These are phyloP conservation scores for Cyaniris semiargus DNA, from an alignment of 2,888 invertebrate genomes.

Conservation along the genomic window DNA sequence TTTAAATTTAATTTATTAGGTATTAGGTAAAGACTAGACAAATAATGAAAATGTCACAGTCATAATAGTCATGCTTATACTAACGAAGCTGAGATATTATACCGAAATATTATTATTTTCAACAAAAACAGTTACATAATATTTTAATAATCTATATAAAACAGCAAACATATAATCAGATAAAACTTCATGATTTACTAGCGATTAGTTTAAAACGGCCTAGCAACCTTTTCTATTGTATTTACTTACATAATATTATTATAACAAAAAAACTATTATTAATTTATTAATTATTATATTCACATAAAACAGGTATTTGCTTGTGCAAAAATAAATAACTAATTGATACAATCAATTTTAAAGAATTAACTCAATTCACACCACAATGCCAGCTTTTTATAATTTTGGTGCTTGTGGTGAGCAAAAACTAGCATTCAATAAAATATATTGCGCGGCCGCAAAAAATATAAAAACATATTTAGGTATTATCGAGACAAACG, in stretches of 20 bases:
- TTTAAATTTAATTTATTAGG: not conserved
- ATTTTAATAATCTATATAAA: not conserved
- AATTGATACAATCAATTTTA: not conserved
- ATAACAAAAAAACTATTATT: too few species aligned
- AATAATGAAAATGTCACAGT: too few species aligned
- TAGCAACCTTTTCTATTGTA: not conserved
- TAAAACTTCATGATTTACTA: not conserved
- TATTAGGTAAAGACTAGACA: not conserved
- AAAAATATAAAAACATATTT: constrained; percentile 1
- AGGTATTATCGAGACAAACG: not conserved
- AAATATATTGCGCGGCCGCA: not conserved
- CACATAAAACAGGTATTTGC: not conserved
- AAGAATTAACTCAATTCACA: not conserved
- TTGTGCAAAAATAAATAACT: not conserved
- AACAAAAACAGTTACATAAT: too few species aligned
- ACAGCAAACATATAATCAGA: not conserved
- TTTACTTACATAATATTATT: too few species aligned
- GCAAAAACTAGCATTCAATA: not conserved
- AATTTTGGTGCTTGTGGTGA: not conserved
- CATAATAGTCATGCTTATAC: too few species aligned
- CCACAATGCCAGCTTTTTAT: not conserved
- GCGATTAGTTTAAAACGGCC: not conserved
- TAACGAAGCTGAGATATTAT: too few species aligned
- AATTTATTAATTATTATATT: not conserved
- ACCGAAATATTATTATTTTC: too few species aligned